Evolutionary conservation across 2,888 invertebrate species (phyloP), one percentile per base, ranked within the genome.

Genomic region (Phortica okadai): DNA sequence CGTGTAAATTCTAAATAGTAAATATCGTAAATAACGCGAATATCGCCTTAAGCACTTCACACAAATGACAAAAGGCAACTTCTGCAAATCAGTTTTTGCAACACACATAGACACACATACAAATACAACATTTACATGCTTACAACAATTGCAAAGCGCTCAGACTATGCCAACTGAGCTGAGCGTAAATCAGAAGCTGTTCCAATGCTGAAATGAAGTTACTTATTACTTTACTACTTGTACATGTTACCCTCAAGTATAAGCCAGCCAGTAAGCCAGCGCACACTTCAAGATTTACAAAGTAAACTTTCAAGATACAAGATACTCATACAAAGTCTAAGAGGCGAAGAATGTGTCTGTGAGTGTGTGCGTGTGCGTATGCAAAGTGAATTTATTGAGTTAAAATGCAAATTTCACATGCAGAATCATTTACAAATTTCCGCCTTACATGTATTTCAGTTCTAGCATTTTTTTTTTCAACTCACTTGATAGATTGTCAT

Each of bases 301-400:
- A 86, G 88, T 85, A 85, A 78, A 81, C 79, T 76, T 80, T 82
- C 83, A 80, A 62, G 25, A 62, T 62, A 62, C 62, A 62, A 66
- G 66, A 41, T 66, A 41, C 42, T 66, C 66, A 66, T 66, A 41
- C 66, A 21, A 25, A 16, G 25, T 62, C 62, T 25, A 62, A 62
- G 62, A 21, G 62, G 62, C 62, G 21, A 25, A 8, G 62, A 25
- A 62, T 25, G 62, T 67, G 6, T 33, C 1, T 10, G 6, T 81
- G 45, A 69, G 73, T 77, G 78, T 76, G 21, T n/a, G 54, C 69
- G 45, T 74, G 72, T 77, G 84, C 81, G 82, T 89, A 90, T 90
- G 89, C 88, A 87, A 90, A 89, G 88, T 88, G 88, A 89, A 91
- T 91, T 91, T 91, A 91, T 91, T 90, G 88, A 89, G 86, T 89